A percentile compares a stretch with the other conserved stretches of the same genome.
phyloP scores from a whole-genome alignment of 2,888 invertebrate species.

The Ichneumon xanthorius region DNA sequence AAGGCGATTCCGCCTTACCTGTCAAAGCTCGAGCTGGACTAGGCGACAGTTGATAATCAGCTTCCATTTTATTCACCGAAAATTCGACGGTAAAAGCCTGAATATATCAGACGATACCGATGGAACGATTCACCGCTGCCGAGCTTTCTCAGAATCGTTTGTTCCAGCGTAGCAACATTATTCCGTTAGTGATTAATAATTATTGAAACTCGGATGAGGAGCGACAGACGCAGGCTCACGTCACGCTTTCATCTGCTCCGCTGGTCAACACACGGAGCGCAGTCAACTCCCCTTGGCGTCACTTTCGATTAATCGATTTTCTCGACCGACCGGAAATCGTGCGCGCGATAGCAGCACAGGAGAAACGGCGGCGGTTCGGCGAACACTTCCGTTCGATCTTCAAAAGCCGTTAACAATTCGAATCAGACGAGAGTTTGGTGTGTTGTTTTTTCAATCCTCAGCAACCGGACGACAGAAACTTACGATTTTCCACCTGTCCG shows the following conservation, averaged over 20 bases:
- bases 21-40: conserved; percentile 84
- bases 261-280: conserved; percentile 42
- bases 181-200: conserved; percentile 63
- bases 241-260: conserved; percentile 79
- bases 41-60: conserved; percentile 83
- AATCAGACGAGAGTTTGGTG: background rate
- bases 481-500: background rate
- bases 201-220: conserved; percentile 51
- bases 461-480: background rate
- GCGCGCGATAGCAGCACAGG: background rate
- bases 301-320: conserved; percentile 52
- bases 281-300: conserved; percentile 44
- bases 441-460: background rate
- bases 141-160: conserved; percentile 33
- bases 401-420: background rate
- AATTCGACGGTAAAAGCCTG: conserved; percentile 42
- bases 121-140: conserved; percentile 1
- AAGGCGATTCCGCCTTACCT: conserved; percentile 76
- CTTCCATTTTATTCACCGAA: conserved; percentile 80
- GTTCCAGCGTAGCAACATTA: conserved; percentile 70
- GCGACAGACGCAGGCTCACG: conserved; percentile 71
- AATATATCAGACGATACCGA: conserved; percentile 45
- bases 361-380: background rate
- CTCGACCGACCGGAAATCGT: conserved; percentile 16
- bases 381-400: conserved; percentile 2